Base-by-base conservation (phyloP, 2,888 invertebrate species). In the Syritta pipiens region DNA sequence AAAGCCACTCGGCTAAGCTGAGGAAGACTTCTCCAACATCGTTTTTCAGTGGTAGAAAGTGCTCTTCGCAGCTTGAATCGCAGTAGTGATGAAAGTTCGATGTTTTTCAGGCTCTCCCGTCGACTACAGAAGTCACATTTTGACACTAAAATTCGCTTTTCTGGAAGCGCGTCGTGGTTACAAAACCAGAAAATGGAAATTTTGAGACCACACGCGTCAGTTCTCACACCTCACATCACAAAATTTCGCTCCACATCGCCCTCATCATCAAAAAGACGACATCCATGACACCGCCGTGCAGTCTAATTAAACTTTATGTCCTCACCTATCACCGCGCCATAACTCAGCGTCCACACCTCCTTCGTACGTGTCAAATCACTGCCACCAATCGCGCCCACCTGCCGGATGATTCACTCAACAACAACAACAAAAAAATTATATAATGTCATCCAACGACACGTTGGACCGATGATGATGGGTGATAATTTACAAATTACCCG, bases 401-500 rank as follows among this genome's bases (percentile, higher is more conserved):
- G 35, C 35, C 32, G 19, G 32, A 55, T 77, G 71, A 77, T 48
- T 65, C 77, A 71, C 63, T 26, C 37, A 9, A 44, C 62, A 30
- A 49, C 32, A 68, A 42, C 3, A 24, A 1, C 17, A 1, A 12
- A 2, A 28, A 28, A 12, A 42, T 40, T 2, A 67, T 37, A 20
- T 63, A 5, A 79, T 77, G 77, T 71, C 77, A 71, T 55, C 65
- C 71, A 69, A 62, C 60, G 59, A 67, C 74, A 74, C 71, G 77
- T 77, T 59, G 77, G 67, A 17, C 48, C 79, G 79, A 68, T 74
- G 67, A 74, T 79, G 79, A 79, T 79, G 74, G 74, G 74, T 68
- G 79, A 79, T 79, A 79, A 79, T 79, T 79, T 74, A 79, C 79
- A 79, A 79, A 79, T 79, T 79, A 79, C 79, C 72, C 72, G 77